Percentiles rank a stretch among this genome's conserved stretches.
Conservation (phyloP, 2,797 vertebrate species). For the Potorous gilbertii region DNA sequence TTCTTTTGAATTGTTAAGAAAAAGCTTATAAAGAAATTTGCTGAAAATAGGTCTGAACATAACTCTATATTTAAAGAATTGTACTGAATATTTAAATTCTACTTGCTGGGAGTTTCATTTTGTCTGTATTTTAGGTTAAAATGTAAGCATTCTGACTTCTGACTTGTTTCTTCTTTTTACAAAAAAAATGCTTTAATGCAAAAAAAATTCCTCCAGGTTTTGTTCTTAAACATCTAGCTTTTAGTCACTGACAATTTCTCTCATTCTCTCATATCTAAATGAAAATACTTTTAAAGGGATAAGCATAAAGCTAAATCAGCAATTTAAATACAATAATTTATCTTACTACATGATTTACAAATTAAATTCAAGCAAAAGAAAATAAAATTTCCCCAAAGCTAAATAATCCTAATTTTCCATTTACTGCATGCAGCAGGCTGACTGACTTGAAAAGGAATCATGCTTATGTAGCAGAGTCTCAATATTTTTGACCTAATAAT, state of each 20-base stretch:
- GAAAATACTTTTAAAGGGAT: not conserved
- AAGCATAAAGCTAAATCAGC: not conserved
- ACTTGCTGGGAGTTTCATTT: constrained; percentile 33
- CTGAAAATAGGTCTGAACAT: constrained; percentile 2
- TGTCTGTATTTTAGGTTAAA: constrained; percentile 29
- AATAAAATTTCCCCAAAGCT: constrained; percentile 34
- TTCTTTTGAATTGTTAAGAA: constrained; percentile 60
- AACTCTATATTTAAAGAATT: constrained; percentile 38
- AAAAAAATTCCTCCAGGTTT: not conserved
- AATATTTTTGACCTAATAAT: constrained; percentile 4
- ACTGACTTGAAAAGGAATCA: not conserved
- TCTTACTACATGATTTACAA: constrained; percentile 7
- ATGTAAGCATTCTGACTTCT: not conserved
- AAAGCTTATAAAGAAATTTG: constrained; percentile 40
- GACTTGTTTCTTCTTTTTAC: not conserved
- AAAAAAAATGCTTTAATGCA: constrained; percentile 1
- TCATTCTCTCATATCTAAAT: constrained; percentile 4
- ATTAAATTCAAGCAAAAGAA: constrained; percentile 39
- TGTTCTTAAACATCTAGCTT: not conserved
- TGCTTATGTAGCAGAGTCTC: constrained; percentile 6
- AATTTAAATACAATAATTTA: constrained; percentile 7
- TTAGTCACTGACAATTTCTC: not conserved
- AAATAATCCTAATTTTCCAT: constrained; percentile 27
- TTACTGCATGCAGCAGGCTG: not conserved
- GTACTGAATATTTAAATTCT: constrained; percentile 9